Conservation (phyloP, 2,113 vertebrate species). For the Lasiurus borealis region DNA sequence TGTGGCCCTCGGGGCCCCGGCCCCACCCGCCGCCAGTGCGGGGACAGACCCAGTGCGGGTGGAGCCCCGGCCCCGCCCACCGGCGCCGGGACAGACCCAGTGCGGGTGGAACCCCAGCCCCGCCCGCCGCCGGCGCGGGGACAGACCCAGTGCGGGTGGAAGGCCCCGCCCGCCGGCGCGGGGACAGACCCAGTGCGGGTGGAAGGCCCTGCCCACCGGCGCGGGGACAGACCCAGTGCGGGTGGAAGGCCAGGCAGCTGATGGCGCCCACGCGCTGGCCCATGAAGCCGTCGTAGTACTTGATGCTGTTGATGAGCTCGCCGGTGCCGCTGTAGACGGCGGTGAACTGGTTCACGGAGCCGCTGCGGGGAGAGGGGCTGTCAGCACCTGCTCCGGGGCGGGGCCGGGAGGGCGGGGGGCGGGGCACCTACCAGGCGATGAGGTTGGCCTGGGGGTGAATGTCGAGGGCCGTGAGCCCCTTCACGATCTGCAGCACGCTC, state of each 20-base stretch:
- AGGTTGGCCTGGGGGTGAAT: constrained; percentile 98
- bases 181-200: no score
- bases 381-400: background rate
- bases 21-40: no score
- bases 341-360: constrained; percentile 99
- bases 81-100: no score
- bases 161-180: no score
- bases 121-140: no score
- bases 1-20: background rate
- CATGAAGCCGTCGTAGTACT: constrained; percentile 99
- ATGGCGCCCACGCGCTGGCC: constrained; percentile 98
- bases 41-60: no score
- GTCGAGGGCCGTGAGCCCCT: constrained; percentile 96
- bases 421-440: constrained; percentile 93
- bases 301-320: constrained; percentile 98
- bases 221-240: constrained; percentile 92
- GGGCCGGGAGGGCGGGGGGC: no score
- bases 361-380: constrained; percentile 84
- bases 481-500: constrained; percentile 96
- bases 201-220: no score
- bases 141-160: no score
- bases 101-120: no score
- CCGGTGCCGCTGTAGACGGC: constrained; percentile 95
- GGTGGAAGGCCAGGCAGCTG: constrained; percentile 99
- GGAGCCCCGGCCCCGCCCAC: no score